Conservation (phyloP, 1,140 invertebrate genomes). For the Bursaphelenchus mucronatus region DNA sequence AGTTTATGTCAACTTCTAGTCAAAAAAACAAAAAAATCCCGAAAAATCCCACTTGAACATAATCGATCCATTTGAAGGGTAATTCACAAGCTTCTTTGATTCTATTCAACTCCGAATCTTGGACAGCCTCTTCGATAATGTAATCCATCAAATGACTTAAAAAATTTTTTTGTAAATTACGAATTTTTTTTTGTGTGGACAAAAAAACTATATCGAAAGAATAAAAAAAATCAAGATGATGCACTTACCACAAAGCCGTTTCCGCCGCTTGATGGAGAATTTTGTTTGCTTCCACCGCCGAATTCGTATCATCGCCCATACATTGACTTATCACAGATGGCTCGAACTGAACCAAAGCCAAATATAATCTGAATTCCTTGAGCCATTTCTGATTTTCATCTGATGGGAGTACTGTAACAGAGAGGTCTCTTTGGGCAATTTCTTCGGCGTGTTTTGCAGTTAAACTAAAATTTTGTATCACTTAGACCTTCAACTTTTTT, state of each 20-base stretch:
- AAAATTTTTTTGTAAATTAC: conserved; percentile 1
- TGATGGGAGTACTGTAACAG: conserved; percentile 19
- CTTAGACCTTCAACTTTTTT: neutral
- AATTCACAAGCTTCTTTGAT: conserved; percentile 24
- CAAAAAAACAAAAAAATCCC: too few relatives aligned
- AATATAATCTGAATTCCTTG: conserved; percentile 29
- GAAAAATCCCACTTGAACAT: conserved; percentile 24
- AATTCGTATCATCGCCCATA: conserved; percentile 35
- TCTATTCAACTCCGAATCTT: conserved; percentile 6
- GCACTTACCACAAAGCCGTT: conserved; percentile 37
- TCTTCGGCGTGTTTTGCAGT: neutral
- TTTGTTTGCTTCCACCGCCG: conserved; percentile 37
- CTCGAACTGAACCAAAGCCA: conserved; percentile 48
- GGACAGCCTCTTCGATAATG: conserved; percentile 35
- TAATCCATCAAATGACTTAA: conserved; percentile 45
- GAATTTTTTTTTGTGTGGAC: neutral
- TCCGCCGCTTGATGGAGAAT: conserved; percentile 39
- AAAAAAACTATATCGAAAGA: neutral
- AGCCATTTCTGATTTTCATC: conserved; percentile 30
- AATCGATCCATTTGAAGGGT: conserved; percentile 36
- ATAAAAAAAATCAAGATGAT: too few relatives aligned
- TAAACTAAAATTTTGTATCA: conserved; percentile 16
- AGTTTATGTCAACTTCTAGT: neutral
- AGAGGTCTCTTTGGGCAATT: neutral
- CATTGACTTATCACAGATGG: conserved; percentile 42